Percentiles rank a stretch among this genome's conserved stretches.
phyloP scores from a whole-genome alignment of 2,113 vertebrate genomes.

The Pituophis catenifer region DNA sequence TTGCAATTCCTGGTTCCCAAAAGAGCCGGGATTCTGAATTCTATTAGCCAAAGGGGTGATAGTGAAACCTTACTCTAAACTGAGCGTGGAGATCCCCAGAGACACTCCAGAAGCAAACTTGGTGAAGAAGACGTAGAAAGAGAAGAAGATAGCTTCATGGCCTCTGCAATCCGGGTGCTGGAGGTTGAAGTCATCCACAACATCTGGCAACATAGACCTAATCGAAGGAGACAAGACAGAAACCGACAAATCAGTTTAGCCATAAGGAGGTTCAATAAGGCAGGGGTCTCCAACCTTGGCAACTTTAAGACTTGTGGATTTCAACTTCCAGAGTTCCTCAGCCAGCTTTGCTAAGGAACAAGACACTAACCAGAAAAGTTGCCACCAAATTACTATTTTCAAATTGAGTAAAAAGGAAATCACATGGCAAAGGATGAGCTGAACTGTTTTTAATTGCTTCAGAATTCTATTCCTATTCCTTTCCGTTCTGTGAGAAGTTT shows the following conservation, averaged over 20 bases:
- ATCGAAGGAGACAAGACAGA: fast-evolving
- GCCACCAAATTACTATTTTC: background rate
- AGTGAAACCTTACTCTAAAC: constrained; percentile 82
- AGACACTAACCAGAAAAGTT: background rate
- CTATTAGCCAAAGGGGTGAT: too few relatives aligned
- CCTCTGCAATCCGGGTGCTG: constrained; percentile 78
- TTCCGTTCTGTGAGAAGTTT: background rate
- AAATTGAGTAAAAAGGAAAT: background rate
- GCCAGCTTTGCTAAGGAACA: background rate
- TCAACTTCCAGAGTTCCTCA: too few relatives aligned
- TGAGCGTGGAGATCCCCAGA: constrained; percentile 89
- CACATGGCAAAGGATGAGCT: background rate
- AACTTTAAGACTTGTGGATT: too few relatives aligned
- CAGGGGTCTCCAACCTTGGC: too few relatives aligned
- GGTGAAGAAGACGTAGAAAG: constrained; percentile 95
- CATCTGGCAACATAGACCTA: constrained; percentile 96
- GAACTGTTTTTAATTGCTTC: background rate
- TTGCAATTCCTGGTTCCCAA: background rate
- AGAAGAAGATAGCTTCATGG: constrained; percentile 93
- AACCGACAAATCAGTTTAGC: background rate
- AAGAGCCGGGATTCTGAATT: background rate
- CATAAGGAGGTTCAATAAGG: background rate
- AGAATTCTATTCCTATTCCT: background rate
- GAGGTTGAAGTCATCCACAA: constrained; percentile 90
- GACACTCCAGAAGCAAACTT: constrained; percentile 93